Evolutionary conservation across 2,113 vertebrate species (phyloP).

Genomic region (Gallinago paraguaiae): DNA sequence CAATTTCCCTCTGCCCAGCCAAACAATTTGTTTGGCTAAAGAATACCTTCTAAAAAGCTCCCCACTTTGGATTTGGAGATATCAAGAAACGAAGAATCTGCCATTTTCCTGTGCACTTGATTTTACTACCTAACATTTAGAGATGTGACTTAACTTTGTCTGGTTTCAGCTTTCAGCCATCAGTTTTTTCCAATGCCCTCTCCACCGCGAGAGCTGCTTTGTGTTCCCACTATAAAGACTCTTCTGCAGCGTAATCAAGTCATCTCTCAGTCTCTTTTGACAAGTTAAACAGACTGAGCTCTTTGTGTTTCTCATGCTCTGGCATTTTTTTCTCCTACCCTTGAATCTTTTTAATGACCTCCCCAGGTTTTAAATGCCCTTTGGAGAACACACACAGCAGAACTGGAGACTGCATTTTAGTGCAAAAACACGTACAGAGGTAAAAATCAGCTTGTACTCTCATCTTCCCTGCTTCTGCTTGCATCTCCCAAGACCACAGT

Average conservation of each 20-base stretch:
- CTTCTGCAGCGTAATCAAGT: not conserved
- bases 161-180: not conserved
- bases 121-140: conserved; percentile 30
- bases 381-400: not conserved
- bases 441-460: not conserved
- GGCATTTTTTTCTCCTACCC: not conserved
- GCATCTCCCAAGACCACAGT: not conserved
- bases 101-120: not conserved
- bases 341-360: not conserved
- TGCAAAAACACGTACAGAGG: not conserved
- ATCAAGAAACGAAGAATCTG: not conserved
- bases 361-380: not conserved
- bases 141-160: not conserved
- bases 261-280: conserved; percentile 18
- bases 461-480: not conserved
- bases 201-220: not conserved
- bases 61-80: not conserved
- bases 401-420: not conserved
- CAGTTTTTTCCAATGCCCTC: not conserved
- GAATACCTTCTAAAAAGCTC: not conserved
- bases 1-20: not conserved
- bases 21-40: conserved; percentile 25
- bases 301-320: not conserved
- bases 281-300: conserved; percentile 13
- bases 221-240: not conserved